Percentiles rank a stretch among this genome's conserved stretches.
These are phyloP conservation scores for Peribatodes rhomboidaria DNA, from an alignment of 2,888 invertebrate species.

Conservation along the genomic window DNA sequence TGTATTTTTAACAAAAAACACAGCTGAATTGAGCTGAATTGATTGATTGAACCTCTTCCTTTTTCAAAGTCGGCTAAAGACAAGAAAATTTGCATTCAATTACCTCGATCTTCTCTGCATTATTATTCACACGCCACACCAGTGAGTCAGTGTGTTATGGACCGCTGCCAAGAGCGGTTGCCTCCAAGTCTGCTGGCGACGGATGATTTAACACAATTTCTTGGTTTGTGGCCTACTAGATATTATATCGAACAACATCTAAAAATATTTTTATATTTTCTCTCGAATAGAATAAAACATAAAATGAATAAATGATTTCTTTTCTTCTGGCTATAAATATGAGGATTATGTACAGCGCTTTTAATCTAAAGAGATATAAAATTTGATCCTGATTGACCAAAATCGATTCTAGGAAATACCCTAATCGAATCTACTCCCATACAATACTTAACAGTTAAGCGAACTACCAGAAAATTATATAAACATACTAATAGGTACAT, in stretches of 20 bases:
- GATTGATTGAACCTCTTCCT: too few species aligned
- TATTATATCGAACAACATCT: not conserved
- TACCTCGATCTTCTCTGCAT: not conserved
- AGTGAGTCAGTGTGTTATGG: conserved; percentile 34
- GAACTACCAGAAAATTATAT: too few species aligned
- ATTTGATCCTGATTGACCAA: too few species aligned
- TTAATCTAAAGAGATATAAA: too few species aligned
- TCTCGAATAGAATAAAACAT: not conserved
- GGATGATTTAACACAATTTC: conserved; percentile 30
- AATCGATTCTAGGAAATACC: too few species aligned
- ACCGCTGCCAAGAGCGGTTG: conserved; percentile 43
- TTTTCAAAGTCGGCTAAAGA: not conserved
- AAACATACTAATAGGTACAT: too few species aligned
- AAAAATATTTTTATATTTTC: not conserved
- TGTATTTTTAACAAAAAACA: too few species aligned
- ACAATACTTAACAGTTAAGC: too few species aligned
- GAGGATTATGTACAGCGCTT: too few species aligned
- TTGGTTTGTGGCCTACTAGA: conserved; percentile 21
- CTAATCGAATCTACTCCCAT: too few species aligned
- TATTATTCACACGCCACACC: conserved; percentile 17
- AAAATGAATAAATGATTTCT: not conserved
- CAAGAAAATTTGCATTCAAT: conserved; percentile 19
- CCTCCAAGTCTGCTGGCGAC: conserved; percentile 39
- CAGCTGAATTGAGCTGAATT: too few species aligned
- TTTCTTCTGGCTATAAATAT: not conserved